Conservation (phyloP, 2,797 vertebrate species). For the Silurus aristotelis region DNA sequence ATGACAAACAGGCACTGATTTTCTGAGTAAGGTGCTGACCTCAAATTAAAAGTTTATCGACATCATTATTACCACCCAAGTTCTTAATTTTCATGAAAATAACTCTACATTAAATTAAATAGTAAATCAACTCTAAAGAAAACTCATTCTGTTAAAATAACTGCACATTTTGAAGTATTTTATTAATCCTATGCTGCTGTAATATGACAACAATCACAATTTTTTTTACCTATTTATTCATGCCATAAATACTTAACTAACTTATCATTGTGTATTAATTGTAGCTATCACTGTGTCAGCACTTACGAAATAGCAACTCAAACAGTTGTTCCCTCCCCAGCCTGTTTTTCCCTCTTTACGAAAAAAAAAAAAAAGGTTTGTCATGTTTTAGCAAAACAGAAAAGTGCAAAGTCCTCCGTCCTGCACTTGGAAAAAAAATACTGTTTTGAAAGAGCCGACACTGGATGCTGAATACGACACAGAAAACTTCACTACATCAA, state of each 20-base stretch:
- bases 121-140: too few relatives aligned
- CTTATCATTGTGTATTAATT: too few relatives aligned
- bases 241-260: not conserved
- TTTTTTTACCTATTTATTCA: not conserved
- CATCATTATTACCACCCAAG: conserved; percentile 44
- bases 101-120: too few relatives aligned
- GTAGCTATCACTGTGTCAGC: not conserved
- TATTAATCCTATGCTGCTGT: not conserved
- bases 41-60: conserved; percentile 5
- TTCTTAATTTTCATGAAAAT: conserved; percentile 33
- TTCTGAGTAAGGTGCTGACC: conserved; percentile 42
- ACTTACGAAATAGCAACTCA: not conserved
- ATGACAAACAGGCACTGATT: conserved; percentile 18
- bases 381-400: not conserved
- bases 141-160: not conserved
- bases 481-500: not conserved
- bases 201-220: not conserved
- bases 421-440: not conserved
- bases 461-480: too few relatives aligned
- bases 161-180: not conserved
- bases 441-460: not conserved
- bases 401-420: not conserved
- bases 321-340: not conserved
- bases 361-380: not conserved
- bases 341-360: not conserved